Percentiles rank a stretch among this genome's conserved stretches.
These are phyloP conservation scores for Papilio polytes DNA, from an alignment of 1,140 invertebrate genomes.

Conservation along the genomic window DNA sequence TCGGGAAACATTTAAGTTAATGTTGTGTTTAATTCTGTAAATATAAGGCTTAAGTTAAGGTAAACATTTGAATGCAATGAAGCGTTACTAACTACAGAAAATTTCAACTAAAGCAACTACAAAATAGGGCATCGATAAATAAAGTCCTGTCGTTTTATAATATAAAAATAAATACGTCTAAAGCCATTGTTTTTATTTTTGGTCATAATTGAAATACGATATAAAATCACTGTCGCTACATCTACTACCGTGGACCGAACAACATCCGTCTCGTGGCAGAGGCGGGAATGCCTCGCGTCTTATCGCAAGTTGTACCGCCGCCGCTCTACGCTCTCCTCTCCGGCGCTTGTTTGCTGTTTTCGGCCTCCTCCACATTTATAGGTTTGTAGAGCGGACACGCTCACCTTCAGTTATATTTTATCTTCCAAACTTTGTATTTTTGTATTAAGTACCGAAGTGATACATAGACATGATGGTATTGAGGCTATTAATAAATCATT, in stretches of 20 bases:
- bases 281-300: not conserved
- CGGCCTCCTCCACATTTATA: constrained; percentile 6
- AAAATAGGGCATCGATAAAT: too few relatives aligned
- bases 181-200: too few relatives aligned
- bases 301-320: constrained; percentile 2
- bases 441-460: not conserved
- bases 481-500: not conserved
- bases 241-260: not conserved
- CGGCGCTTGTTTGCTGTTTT: not conserved
- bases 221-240: not conserved
- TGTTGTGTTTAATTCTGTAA: not conserved
- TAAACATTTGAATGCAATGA: too few relatives aligned
- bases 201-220: too few relatives aligned
- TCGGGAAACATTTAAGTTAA: too few relatives aligned
- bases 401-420: not conserved
- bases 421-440: not conserved
- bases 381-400: not conserved
- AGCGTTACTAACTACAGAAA: too few relatives aligned
- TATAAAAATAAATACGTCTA: constrained; percentile 78
- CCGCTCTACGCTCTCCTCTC: not conserved
- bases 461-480: not conserved
- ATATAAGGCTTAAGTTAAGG: too few relatives aligned
- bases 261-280: not conserved
- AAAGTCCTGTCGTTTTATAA: too few relatives aligned
- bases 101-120: too few relatives aligned